Evolutionary conservation across 2,888 invertebrate genomes (phyloP), one percentile per base, ranked within the genome.

Genomic region (Apotomis betuletana): DNA sequence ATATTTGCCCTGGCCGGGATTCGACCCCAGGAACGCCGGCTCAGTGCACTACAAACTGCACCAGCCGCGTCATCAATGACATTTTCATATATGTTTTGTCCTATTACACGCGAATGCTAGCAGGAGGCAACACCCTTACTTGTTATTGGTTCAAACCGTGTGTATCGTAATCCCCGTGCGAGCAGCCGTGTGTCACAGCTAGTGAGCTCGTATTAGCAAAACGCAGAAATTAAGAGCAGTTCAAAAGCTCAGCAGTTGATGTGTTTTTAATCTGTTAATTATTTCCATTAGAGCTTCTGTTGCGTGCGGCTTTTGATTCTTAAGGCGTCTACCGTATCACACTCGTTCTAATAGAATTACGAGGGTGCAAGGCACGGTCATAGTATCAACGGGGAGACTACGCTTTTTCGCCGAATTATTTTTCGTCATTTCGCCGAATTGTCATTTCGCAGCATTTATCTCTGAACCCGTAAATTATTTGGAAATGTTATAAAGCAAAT

Each of bases 181-280:
- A 86, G 80, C 77, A 61, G 74, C 76, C 85, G 82, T 77, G 76
- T 85, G 85, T 76, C 61, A 62, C 27, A 27, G 27, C 5, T 57
- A 65, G 61, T 67, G 49, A 75, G 76, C 73, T 74, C 70, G 76
- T 78, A 85, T 85, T 85, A 85, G 80, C 82, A 81, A 80, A 78
- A 77, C 78, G 73, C 74, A 80, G 77, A 82, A 83, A 85, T 85
- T 83, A 84, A 85, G 82, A 82, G 80, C 80, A 79, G 81, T 81
- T 78, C 74, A 77, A 79, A 79, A 79, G 76, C 75, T 70, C 77
- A 71, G 75, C 77, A 75, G 80, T 79, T 81, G 80, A 81, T 82
- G 83, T 81, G 74, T 80, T 83, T 84, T 84, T 84, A 84, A 85
- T 85, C 78, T 69, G 60, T 67, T 75, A 74, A 80, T 80, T 71